phyloP scores from a whole-genome alignment of 2,797 vertebrate genomes.

The Stomatorhinus walkeri region DNA sequence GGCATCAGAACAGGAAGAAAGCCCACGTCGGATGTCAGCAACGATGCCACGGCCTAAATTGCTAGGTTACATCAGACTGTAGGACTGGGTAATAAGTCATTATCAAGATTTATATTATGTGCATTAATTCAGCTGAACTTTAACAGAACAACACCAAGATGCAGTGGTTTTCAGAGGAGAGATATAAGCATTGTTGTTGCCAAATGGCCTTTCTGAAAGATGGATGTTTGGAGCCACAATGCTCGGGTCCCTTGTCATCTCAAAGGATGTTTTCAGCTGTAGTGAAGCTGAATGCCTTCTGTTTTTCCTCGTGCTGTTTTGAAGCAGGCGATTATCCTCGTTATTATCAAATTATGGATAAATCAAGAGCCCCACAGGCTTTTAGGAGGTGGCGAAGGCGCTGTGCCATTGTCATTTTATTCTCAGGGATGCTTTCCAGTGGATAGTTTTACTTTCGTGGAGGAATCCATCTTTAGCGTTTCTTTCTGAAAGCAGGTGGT shows the following conservation, averaged over 20 bases:
- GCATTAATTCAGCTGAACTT: constrained; percentile 7
- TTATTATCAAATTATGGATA: constrained; percentile 14
- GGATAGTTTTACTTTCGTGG: constrained; percentile 9
- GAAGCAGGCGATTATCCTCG: not conserved
- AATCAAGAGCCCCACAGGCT: not conserved
- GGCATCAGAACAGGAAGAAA: not conserved
- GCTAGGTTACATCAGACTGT: not conserved
- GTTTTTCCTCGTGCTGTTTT: not conserved
- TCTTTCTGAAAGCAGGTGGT: constrained; percentile 1
- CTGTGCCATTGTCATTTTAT: not conserved
- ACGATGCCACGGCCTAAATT: not conserved
- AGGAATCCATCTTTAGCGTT: not conserved
- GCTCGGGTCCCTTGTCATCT: constrained; percentile 5
- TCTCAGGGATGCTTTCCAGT: not conserved
- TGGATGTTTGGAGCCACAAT: not conserved
- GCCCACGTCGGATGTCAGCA: not conserved
- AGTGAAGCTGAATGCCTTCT: not conserved
- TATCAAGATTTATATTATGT: not conserved
- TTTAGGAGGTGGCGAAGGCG: not conserved
- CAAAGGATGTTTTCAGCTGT: not conserved
- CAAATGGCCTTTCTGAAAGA: not conserved
- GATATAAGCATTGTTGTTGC: not conserved
- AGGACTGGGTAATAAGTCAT: not conserved
- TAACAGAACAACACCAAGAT: not conserved
- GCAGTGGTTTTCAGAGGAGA: not conserved